Evolutionary conservation across 2,888 invertebrate species (phyloP).

Genomic region (Blastobasis lacticolella): DNA sequence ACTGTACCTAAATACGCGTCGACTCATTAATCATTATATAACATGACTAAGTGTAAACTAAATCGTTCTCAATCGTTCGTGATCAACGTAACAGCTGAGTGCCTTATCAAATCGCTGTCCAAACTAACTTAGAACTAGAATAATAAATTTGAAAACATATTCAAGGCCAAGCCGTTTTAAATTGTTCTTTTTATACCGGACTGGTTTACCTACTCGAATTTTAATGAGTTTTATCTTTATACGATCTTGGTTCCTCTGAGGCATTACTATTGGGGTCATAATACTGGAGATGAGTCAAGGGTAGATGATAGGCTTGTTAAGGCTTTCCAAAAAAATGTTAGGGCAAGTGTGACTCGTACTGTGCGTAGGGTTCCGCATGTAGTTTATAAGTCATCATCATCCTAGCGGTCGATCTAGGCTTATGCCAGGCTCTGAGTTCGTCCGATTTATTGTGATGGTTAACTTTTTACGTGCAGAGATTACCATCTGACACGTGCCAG

Average conservation of each 20-base stretch:
- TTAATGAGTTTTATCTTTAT: conserved; percentile 13
- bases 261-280: conserved; percentile 25
- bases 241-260: conserved; percentile 22
- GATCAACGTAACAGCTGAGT: not conserved
- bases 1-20: no score
- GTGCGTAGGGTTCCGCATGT: no score
- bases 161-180: conserved; percentile 32
- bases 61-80: no score
- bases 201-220: conserved; percentile 10
- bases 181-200: conserved; percentile 17
- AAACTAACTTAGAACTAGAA: conserved; percentile 2
- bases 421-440: no score
- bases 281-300: conserved; percentile 30
- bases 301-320: conserved; percentile 58
- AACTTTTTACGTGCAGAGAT: no score
- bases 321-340: conserved; percentile 34
- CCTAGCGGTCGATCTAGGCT: no score
- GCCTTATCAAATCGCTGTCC: conserved; percentile 8
- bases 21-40: no score
- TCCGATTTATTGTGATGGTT: no score
- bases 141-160: conserved; percentile 15
- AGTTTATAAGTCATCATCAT: no score
- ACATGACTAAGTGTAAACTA: no score
- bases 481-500: no score
- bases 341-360: no score